Evolutionary conservation across 2,888 invertebrate genomes (phyloP).

Genomic region (Eupithecia inturbata): DNA sequence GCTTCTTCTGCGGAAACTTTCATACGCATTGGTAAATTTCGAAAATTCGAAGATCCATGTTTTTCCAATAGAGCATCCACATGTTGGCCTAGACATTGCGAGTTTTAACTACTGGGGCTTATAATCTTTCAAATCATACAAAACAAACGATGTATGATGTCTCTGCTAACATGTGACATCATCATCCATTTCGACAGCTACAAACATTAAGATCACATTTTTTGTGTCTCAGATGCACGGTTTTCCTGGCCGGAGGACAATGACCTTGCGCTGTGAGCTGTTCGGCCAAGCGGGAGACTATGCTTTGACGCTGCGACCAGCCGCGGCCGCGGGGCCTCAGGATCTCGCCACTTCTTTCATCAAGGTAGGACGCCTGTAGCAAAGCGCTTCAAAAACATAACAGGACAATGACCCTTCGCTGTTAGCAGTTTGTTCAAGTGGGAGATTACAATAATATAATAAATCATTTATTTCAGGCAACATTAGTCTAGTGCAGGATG

Average conservation of each 20-base stretch:
- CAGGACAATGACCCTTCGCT: no score
- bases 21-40: neutral
- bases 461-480: no score
- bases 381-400: no score
- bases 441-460: no score
- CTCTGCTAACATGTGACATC: neutral
- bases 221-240: conserved; percentile 71
- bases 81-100: neutral
- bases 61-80: no score
- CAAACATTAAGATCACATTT: neutral
- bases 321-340: conserved; percentile 85
- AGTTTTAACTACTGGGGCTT: neutral
- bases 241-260: conserved; percentile 87
- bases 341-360: conserved; percentile 88
- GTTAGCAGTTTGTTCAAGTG: no score
- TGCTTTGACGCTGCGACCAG: conserved; percentile 88
- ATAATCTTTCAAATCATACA: no score
- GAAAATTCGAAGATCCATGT: no score
- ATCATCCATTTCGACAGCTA: neutral
- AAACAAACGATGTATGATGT: no score
- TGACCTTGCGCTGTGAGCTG: conserved; percentile 89
- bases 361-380: conserved; percentile 76
- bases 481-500: no score
- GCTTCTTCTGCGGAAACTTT: neutral
- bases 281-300: conserved; percentile 94